A percentile compares a stretch with the other conserved stretches of the same genome.
These are phyloP conservation scores for Holocentrus rufus DNA, from an alignment of 2,797 vertebrate species.

Conservation along the genomic window DNA sequence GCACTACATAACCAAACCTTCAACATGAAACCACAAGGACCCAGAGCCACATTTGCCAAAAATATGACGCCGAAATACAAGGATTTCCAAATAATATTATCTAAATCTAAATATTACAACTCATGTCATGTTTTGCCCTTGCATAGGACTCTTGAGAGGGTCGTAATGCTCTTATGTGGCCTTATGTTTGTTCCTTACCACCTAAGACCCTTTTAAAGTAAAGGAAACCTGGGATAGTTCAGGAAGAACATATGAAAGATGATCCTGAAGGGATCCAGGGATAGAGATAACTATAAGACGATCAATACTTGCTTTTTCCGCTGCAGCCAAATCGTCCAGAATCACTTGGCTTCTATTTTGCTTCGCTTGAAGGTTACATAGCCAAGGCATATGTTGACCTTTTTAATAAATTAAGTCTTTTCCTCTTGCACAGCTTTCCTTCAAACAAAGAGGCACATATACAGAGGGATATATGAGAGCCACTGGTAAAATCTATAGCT, in stretches of 20 bases:
- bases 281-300: conserved; percentile 32
- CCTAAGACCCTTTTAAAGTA: neutral
- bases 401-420: neutral
- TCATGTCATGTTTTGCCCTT: conserved; percentile 13
- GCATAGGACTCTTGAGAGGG: neutral
- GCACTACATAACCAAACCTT: neutral
- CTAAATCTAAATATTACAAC: too few species aligned
- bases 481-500: neutral
- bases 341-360: neutral
- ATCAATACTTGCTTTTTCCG: conserved; percentile 58
- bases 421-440: neutral
- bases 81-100: neutral
- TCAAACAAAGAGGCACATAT: conserved; percentile 4
- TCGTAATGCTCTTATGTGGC: conserved; percentile 10
- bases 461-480: neutral
- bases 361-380: conserved; percentile 12
- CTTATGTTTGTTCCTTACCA: conserved; percentile 49
- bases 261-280: conserved; percentile 50
- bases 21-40: conserved; percentile 2
- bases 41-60: conserved; percentile 1
- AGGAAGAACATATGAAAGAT: conserved; percentile 58
- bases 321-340: conserved; percentile 24
- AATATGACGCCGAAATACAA: neutral
- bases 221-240: conserved; percentile 26
- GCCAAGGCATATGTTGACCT: neutral